Conservation (phyloP, 2,888 invertebrate species). For the Erebia ligea region DNA sequence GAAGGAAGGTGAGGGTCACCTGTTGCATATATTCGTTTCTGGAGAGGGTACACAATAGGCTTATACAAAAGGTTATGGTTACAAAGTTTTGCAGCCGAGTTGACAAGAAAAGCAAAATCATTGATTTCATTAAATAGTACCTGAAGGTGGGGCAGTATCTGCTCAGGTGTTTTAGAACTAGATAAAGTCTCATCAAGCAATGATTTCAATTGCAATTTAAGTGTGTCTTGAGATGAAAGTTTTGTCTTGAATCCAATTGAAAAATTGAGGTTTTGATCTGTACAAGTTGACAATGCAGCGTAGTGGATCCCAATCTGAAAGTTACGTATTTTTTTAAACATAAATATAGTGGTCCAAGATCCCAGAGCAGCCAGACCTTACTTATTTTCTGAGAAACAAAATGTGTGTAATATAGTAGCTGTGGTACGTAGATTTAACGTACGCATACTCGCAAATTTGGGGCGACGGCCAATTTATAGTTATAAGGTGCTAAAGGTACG, state of each 20-base stretch:
- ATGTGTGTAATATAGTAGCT: no score
- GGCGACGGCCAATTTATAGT: no score
- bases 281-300: slow-evolving; percentile 44
- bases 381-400: no score
- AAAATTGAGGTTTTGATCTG: slow-evolving; percentile 29
- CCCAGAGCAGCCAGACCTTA: no score
- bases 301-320: slow-evolving; percentile 51
- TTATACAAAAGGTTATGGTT: slow-evolving; percentile 61
- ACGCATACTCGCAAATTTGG: no score
- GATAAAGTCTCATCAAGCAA: slow-evolving; percentile 47
- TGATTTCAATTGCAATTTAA: slow-evolving; percentile 57
- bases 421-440: no score
- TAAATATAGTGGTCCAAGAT: no score
- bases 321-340: not conserved
- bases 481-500: no score
- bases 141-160: slow-evolving; percentile 55
- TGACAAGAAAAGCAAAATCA: slow-evolving; percentile 58
- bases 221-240: slow-evolving; percentile 60
- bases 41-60: slow-evolving; percentile 61
- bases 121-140: slow-evolving; percentile 63
- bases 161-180: slow-evolving; percentile 41
- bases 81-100: slow-evolving; percentile 57
- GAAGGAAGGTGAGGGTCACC: slow-evolving; percentile 51
- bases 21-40: slow-evolving; percentile 58
- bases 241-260: slow-evolving; percentile 41